These are phyloP conservation scores for Macrosteles quadrilineatus DNA, from an alignment of 1,140 invertebrate species.

Conservation along the genomic window DNA sequence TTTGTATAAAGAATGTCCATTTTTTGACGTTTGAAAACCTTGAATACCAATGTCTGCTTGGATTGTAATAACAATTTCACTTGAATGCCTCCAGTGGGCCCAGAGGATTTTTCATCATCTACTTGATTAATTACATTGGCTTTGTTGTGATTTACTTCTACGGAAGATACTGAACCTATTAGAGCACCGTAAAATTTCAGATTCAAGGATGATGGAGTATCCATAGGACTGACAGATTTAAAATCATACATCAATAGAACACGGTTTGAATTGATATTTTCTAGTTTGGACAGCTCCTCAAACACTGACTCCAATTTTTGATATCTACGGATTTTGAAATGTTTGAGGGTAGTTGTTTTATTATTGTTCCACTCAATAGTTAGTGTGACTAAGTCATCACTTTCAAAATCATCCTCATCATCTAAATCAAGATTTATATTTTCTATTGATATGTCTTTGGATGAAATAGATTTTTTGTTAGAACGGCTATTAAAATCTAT, in stretches of 20 bases:
- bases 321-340: neutral
- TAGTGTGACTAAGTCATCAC: neutral
- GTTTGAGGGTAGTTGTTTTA: neutral
- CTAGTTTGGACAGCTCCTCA: neutral
- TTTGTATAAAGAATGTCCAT: neutral
- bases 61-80: too few species aligned
- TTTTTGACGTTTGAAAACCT: neutral
- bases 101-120: too few species aligned
- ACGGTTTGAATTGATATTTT: neutral
- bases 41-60: neutral
- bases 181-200: neutral
- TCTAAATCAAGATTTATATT: neutral
- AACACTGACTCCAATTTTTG: constrained; percentile 2
- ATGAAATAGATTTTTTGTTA: neutral
- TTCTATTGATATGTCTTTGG: too few species aligned
- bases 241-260: constrained; percentile 3
- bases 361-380: neutral
- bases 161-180: neutral
- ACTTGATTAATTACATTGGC: neutral
- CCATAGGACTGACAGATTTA: neutral
- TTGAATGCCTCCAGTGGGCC: too few species aligned
- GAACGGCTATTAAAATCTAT: neutral
- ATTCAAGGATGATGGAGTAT: neutral
- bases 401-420: constrained; percentile 1
- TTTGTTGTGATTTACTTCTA: neutral